Percentiles rank a stretch among this genome's conserved stretches.
Conservation (phyloP, 2,797 vertebrate species). For the Sandelia bainsii region DNA sequence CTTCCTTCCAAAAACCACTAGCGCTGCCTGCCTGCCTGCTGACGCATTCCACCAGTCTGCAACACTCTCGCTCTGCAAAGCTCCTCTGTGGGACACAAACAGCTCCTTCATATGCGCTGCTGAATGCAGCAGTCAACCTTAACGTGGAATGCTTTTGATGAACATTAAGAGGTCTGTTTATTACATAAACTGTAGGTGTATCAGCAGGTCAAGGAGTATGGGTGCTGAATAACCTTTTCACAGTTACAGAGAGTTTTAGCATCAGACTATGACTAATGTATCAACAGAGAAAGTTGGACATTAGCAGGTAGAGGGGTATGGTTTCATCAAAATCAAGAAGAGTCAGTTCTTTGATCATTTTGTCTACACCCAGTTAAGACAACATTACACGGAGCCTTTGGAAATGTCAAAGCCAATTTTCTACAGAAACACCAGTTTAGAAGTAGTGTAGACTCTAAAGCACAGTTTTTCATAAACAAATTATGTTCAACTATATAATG, state of each 20-base stretch:
- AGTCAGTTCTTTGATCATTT: background rate
- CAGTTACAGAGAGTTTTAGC: background rate
- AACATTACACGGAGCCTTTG: background rate
- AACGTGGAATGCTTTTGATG: constrained; percentile 30
- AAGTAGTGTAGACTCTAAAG: no score
- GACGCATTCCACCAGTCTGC: constrained; percentile 64
- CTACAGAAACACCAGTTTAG: no score
- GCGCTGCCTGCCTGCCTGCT: constrained; percentile 48
- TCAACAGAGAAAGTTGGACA: background rate
- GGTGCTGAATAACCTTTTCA: background rate
- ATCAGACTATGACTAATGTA: background rate
- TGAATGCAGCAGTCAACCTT: constrained; percentile 27
- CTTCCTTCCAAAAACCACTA: constrained; percentile 57
- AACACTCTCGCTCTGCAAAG: constrained; percentile 39
- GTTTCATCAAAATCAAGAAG: background rate
- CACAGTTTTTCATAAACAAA: no score
- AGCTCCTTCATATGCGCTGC: constrained; percentile 36
- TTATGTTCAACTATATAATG: no score
- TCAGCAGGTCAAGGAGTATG: constrained; percentile 9
- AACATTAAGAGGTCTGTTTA: constrained; percentile 39
- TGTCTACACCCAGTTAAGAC: background rate
- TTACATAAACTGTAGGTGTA: background rate
- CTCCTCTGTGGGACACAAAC: constrained; percentile 46
- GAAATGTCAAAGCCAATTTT: background rate
- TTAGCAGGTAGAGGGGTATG: background rate